Percentiles rank a stretch among this genome's conserved stretches.
phyloP scores from a whole-genome alignment of 2,888 invertebrate genomes.

The Cataglyphis livida region DNA sequence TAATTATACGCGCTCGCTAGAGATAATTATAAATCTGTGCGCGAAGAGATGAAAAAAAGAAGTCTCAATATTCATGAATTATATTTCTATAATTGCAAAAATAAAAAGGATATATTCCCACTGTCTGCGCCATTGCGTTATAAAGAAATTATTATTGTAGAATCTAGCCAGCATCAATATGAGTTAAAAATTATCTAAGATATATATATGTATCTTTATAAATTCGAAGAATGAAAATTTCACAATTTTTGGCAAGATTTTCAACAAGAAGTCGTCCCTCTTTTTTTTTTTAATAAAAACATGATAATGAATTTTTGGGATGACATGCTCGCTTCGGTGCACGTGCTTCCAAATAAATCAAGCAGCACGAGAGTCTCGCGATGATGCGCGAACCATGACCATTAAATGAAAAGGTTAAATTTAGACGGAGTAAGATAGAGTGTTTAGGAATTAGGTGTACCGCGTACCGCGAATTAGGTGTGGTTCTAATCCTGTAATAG shows the following conservation, averaged over 20 bases:
- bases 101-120: neutral
- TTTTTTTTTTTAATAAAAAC: neutral
- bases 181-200: neutral
- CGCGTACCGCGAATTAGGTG: constrained; percentile 35
- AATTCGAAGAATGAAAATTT: neutral
- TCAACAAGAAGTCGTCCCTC: too few relatives aligned
- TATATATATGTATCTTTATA: too few relatives aligned
- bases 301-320: too few relatives aligned
- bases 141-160: neutral
- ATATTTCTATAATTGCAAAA: neutral
- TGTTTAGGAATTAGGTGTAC: constrained; percentile 32
- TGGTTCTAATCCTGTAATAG: constrained; percentile 35
- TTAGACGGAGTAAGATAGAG: constrained; percentile 3
- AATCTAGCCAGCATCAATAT: neutral
- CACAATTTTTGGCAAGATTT: neutral
- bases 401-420: constrained; percentile 28
- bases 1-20: neutral
- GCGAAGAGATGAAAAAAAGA: neutral
- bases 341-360: constrained; percentile 66
- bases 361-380: neutral
- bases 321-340: neutral
- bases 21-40: constrained; percentile 48
- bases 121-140: neutral
- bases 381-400: neutral
- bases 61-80: neutral